phyloP scores from a whole-genome alignment of 2,797 vertebrate species.

The Sebastolobus alascanus region DNA sequence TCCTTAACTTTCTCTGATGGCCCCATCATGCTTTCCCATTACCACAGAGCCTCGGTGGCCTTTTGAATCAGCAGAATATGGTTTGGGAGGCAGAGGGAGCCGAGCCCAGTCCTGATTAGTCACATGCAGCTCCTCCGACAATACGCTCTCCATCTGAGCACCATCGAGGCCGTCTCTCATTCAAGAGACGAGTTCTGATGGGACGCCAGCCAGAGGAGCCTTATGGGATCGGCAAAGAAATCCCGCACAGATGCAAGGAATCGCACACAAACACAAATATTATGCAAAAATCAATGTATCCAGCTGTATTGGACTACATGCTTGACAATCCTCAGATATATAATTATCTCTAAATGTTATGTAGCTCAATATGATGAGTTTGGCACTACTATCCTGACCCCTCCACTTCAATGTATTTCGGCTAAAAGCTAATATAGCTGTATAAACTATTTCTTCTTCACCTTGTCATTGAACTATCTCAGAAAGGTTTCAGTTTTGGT shows the following conservation, averaged over 20 bases:
- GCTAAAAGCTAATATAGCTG: background rate
- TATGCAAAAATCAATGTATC: slow-evolving; percentile 21
- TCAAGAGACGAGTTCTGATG: slow-evolving; percentile 71
- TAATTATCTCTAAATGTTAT: slow-evolving; percentile 6
- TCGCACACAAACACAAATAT: slow-evolving; percentile 50
- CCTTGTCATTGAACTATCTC: slow-evolving; percentile 2
- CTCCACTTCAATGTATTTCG: slow-evolving; percentile 1
- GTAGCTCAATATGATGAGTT: background rate
- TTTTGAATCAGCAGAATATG: slow-evolving; percentile 81
- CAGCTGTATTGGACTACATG: background rate
- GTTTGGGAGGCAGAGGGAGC: slow-evolving; percentile 68
- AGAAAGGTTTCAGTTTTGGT: background rate
- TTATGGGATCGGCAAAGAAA: slow-evolving; percentile 61
- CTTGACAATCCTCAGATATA: slow-evolving; percentile 23
- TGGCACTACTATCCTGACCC: too few species aligned
- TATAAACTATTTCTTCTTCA: background rate
- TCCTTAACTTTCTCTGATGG: slow-evolving; percentile 68
- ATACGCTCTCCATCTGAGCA: slow-evolving; percentile 77
- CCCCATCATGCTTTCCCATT: slow-evolving; percentile 69
- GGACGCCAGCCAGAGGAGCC: slow-evolving; percentile 72
- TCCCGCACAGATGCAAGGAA: slow-evolving; percentile 41
- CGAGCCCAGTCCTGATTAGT: slow-evolving; percentile 77
- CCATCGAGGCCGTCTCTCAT: slow-evolving; percentile 68
- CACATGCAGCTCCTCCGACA: slow-evolving; percentile 74
- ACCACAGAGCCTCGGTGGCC: slow-evolving; percentile 65